phyloP scores from a whole-genome alignment of 1,140 invertebrate species.

The Lycorma delicatula region DNA sequence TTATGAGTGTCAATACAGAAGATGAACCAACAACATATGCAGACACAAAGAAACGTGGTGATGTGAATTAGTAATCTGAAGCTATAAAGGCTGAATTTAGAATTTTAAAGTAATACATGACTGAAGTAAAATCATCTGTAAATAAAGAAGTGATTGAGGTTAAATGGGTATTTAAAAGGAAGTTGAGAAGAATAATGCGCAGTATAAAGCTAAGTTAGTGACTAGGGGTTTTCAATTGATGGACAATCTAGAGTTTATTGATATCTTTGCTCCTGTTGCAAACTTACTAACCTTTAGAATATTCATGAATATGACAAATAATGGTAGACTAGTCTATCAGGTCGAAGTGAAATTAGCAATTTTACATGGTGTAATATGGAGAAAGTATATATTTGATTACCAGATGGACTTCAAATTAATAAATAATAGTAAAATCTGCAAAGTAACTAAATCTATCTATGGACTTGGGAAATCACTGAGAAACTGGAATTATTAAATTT shows the following conservation, averaged over 20 bases:
- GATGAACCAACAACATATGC: slow-evolving; percentile 27
- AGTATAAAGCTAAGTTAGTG: slow-evolving; percentile 39
- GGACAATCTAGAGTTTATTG: slow-evolving; percentile 13
- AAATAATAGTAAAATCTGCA: slow-evolving; percentile 23
- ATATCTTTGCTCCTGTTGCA: slow-evolving; percentile 16
- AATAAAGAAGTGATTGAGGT: slow-evolving; percentile 13
- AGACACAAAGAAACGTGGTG: slow-evolving; percentile 24
- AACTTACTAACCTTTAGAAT: slow-evolving; percentile 14
- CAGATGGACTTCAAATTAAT: no score
- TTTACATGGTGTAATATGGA: slow-evolving; percentile 21
- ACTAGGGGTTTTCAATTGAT: slow-evolving; percentile 35
- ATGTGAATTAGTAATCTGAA: slow-evolving; percentile 23
- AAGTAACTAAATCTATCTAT: slow-evolving; percentile 31
- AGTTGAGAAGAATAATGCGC: no score
- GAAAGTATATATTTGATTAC: no score
- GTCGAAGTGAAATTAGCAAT: slow-evolving; percentile 18
- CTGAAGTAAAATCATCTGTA: slow-evolving; percentile 21
- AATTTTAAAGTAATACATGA: slow-evolving; percentile 25
- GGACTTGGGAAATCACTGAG: slow-evolving; percentile 28
- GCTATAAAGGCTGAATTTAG: slow-evolving; percentile 28
- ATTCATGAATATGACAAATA: slow-evolving; percentile 8
- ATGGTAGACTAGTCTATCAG: not conserved
- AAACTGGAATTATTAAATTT: slow-evolving; percentile 28
- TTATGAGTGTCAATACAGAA: no score
- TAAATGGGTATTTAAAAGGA: slow-evolving; percentile 23